A percentile compares a stretch with the other conserved stretches of the same genome.
Evolutionary conservation across 2,888 invertebrate genomes (phyloP).

Genomic region (Cheilosia variabilis): DNA sequence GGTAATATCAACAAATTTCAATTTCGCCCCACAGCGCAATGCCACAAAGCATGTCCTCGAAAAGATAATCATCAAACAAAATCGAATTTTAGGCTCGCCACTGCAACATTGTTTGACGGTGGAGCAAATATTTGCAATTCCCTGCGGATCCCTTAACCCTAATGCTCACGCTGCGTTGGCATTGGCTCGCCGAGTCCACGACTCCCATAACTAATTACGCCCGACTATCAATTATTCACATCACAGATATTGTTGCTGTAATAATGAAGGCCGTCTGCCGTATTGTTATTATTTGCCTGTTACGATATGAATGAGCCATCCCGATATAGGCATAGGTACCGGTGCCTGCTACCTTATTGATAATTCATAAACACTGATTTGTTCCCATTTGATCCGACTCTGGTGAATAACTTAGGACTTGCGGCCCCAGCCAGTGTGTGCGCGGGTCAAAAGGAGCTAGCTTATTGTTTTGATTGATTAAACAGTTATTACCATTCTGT

Average conservation of each 20-base stretch:
- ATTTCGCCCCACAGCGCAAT: slow-evolving; percentile 12
- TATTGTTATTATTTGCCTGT: slow-evolving; percentile 14
- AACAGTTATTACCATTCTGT: slow-evolving; percentile 39
- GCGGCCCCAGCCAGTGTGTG: background rate
- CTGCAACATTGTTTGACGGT: slow-evolving; percentile 24
- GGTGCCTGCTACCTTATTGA: slow-evolving; percentile 36
- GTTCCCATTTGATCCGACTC: slow-evolving; percentile 36
- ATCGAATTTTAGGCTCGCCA: slow-evolving; percentile 20
- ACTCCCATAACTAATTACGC: slow-evolving; percentile 58
- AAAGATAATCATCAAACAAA: slow-evolving; percentile 44
- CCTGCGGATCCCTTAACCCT: slow-evolving; percentile 24
- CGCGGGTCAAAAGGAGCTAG: slow-evolving; percentile 26
- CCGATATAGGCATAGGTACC: background rate
- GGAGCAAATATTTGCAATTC: slow-evolving; percentile 53
- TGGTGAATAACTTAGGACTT: slow-evolving; percentile 53
- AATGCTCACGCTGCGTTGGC: background rate
- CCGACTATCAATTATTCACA: slow-evolving; percentile 63
- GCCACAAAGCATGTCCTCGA: slow-evolving; percentile 31
- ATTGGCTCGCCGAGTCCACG: background rate
- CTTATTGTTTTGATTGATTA: slow-evolving; percentile 61
- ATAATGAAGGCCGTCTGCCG: slow-evolving; percentile 14
- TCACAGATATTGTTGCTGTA: slow-evolving; percentile 31
- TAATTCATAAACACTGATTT: slow-evolving; percentile 68
- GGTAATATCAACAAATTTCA: slow-evolving; percentile 37
- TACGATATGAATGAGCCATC: background rate